These are phyloP conservation scores for Listronotus bonariensis DNA, from an alignment of 1,140 invertebrate genomes.

Conservation along the genomic window DNA sequence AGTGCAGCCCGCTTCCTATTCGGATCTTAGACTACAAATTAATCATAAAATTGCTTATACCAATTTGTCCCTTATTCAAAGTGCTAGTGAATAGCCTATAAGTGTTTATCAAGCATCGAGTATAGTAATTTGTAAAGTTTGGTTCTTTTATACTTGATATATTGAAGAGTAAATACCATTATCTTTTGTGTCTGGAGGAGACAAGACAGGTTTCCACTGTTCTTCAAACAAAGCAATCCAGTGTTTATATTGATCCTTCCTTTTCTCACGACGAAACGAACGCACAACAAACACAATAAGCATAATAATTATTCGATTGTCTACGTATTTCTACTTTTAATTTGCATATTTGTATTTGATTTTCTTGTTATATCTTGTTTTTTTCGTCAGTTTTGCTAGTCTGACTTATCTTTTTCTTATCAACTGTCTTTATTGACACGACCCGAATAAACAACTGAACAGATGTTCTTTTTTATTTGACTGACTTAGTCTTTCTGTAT, in stretches of 20 bases:
- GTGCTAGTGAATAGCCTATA: too few relatives aligned
- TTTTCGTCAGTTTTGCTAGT: neutral
- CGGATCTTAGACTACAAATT: too few relatives aligned
- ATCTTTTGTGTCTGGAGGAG: constrained; percentile 51
- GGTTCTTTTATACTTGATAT: constrained; percentile 43
- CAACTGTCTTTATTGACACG: neutral
- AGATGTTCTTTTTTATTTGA: neutral
- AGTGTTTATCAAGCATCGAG: constrained; percentile 32
- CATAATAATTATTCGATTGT: constrained; percentile 32
- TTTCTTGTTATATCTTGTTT: constrained; percentile 3
- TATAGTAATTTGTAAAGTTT: constrained; percentile 38
- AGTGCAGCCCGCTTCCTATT: too few relatives aligned
- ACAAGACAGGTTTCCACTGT: constrained; percentile 48
- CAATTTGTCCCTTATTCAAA: too few relatives aligned
- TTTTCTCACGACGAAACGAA: constrained; percentile 45
- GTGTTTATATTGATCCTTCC: constrained; percentile 51
- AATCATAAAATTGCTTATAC: too few relatives aligned
- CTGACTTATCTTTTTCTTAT: neutral
- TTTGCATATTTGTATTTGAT: constrained; percentile 12
- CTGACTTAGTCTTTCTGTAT: too few relatives aligned
- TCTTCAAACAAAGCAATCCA: constrained; percentile 47
- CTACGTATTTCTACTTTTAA: constrained; percentile 22
- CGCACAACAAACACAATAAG: constrained; percentile 39
- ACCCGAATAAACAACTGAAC: too few relatives aligned
- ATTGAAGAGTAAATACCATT: constrained; percentile 48